Conservation (phyloP, 2,888 invertebrate species). For the Rutpela maculata region DNA sequence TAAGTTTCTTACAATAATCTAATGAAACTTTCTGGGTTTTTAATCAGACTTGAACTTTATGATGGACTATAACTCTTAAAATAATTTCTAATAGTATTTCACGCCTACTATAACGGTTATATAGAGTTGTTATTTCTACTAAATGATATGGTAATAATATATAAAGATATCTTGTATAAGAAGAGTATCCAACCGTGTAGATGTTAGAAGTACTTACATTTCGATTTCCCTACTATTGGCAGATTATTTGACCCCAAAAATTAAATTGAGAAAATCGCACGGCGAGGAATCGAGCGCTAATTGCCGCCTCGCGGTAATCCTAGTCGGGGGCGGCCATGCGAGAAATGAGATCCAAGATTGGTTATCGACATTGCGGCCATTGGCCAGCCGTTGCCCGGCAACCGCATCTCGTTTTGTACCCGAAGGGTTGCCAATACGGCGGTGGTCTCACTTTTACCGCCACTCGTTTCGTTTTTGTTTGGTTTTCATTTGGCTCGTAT, state of each 20-base stretch:
- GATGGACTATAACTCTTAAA: too few relatives aligned
- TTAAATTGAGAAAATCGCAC: constrained; percentile 22
- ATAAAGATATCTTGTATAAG: not conserved
- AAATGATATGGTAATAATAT: too few relatives aligned
- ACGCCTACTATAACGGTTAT: too few relatives aligned
- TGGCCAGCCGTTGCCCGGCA: constrained; percentile 70
- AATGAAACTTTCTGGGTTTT: too few relatives aligned
- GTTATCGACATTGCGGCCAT: constrained; percentile 73
- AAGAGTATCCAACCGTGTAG: not conserved
- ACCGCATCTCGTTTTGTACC: constrained; percentile 65
- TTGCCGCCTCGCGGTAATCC: constrained; percentile 67
- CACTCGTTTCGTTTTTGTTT: constrained; percentile 63
- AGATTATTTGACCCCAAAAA: constrained; percentile 23
- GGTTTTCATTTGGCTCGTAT: constrained; percentile 65
- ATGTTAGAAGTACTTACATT: not conserved
- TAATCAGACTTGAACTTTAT: too few relatives aligned
- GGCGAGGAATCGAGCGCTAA: constrained; percentile 52
- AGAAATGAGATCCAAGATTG: constrained; percentile 74
- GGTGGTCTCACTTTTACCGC: constrained; percentile 42
- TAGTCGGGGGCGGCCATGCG: constrained; percentile 71
- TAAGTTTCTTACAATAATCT: too few relatives aligned
- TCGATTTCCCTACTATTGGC: not conserved
- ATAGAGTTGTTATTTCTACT: not conserved
- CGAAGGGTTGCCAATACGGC: constrained; percentile 63
- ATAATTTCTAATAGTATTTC: too few relatives aligned